These are phyloP conservation scores for Falco novaeseelandiae DNA, from an alignment of 2,797 vertebrate genomes.

Conservation along the genomic window DNA sequence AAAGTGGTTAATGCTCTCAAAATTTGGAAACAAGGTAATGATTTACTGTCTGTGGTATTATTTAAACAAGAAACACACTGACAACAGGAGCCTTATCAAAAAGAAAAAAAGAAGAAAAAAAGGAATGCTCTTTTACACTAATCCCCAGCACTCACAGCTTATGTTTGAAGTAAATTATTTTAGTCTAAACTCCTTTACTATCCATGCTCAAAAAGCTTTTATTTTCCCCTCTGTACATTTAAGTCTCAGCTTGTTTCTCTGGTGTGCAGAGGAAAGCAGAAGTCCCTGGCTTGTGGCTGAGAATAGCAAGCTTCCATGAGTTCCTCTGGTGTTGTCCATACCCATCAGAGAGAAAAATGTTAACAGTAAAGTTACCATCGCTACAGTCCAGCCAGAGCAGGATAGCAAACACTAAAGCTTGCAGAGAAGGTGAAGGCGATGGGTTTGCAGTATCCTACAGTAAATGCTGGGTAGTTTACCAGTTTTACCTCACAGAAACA, in stretches of 20 bases:
- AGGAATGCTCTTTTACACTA: neutral
- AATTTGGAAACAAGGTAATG: conserved; percentile 62
- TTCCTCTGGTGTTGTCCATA: neutral
- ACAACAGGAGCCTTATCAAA: conserved; percentile 37
- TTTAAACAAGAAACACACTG: conserved; percentile 47
- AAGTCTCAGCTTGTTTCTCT: neutral
- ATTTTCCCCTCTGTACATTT: neutral
- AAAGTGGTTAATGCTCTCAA: conserved; percentile 55
- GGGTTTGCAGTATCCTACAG: neutral
- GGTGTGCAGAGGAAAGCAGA: neutral
- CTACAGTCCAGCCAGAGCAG: neutral
- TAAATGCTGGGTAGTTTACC: neutral
- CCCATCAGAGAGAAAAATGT: neutral
- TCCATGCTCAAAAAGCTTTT: neutral
- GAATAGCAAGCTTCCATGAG: neutral
- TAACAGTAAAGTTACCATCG: neutral
- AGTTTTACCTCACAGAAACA: neutral
- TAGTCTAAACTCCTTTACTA: neutral
- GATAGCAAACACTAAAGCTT: neutral
- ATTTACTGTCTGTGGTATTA: conserved; percentile 62
- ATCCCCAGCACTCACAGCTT: neutral
- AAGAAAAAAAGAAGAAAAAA: neutral
- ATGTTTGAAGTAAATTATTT: conserved; percentile 2
- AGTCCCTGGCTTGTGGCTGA: neutral
- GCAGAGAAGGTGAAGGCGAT: neutral